phyloP scores from a whole-genome alignment of 1,140 invertebrate genomes.

The Cydia strobilella region DNA sequence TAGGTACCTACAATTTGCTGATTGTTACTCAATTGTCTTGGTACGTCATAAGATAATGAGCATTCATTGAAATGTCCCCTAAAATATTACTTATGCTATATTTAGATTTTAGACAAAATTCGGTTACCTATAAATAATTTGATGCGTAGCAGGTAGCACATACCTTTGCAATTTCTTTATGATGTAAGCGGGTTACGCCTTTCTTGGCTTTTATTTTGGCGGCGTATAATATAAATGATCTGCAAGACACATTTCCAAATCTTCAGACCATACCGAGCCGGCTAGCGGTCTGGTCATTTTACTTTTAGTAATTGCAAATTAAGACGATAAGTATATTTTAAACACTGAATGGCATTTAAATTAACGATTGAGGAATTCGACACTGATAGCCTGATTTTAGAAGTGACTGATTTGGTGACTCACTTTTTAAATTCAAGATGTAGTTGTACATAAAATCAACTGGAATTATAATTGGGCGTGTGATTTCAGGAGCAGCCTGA shows the following conservation, averaged over 20 bases:
- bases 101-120: neutral
- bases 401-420: conserved; percentile 18
- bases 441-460: neutral
- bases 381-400: conserved; percentile 18
- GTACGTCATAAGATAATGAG: neutral
- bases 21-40: conserved; percentile 6
- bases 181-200: conserved; percentile 31
- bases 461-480: neutral
- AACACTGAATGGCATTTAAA: conserved; percentile 30
- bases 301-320: conserved; percentile 36
- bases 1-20: neutral
- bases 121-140: neutral
- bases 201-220: conserved; percentile 38
- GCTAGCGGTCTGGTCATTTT: conserved; percentile 48
- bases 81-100: neutral
- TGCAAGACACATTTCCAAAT: conserved; percentile 40
- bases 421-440: neutral
- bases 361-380: conserved; percentile 8
- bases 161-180: conserved; percentile 19
- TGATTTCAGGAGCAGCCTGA: conserved; percentile 62
- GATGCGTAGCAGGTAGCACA: neutral
- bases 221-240: conserved; percentile 35
- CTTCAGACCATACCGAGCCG: conserved; percentile 36
- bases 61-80: neutral
- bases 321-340: conserved; percentile 40